Base-by-base conservation (phyloP, 2,797 vertebrate genomes). In the Allobates femoralis region DNA sequence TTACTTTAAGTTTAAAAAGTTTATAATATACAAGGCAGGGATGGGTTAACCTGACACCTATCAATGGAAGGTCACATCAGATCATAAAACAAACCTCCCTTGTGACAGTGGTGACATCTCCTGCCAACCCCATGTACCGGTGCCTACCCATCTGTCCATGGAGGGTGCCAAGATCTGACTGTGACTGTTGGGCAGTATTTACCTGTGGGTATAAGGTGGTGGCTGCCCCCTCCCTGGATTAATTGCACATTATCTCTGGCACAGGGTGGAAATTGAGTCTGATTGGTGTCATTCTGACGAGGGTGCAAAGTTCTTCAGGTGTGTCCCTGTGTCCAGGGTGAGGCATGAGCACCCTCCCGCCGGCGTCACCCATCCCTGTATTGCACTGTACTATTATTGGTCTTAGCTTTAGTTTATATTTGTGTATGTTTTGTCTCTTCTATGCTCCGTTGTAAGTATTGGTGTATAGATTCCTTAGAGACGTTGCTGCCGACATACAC, bases 291-390 rank as follows among this genome's bases (percentile, higher is more conserved):
- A 75, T 16, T 46, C 23, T 26, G 21, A 18, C 1, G 11, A n/a
- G 19, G 21, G 87, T 34, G 53, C 83, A 83, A 83, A 79, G 79
- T 81, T 56, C 66, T 58, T 12, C 14, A 34, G 83, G 85, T 58
- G 85, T 83, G 73, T 64, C 79, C 23, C 12, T 62, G 34, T 84
- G 26, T 50, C 30, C 58, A 41, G 60, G 37, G 55, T 62, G 37
- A 62, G 73, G 60, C 51, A n/a, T 82, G 46, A 75, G 23, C 7
- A 18, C 3, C 23, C 23, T 64, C 10, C 60, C 19, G 60, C 23
- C 26, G 71, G 14, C 71, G 71, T 75, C 71, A 75, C 11, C 37
- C 14, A 7, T 2, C 62, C 12, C 26, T 19, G 28, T 14, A 14
- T 26, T 26, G 5, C 26, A 14, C n/a, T 11, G 15, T 23, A 8